Base-by-base conservation (phyloP, 2,797 vertebrate genomes). In the Caiman crocodilus region DNA sequence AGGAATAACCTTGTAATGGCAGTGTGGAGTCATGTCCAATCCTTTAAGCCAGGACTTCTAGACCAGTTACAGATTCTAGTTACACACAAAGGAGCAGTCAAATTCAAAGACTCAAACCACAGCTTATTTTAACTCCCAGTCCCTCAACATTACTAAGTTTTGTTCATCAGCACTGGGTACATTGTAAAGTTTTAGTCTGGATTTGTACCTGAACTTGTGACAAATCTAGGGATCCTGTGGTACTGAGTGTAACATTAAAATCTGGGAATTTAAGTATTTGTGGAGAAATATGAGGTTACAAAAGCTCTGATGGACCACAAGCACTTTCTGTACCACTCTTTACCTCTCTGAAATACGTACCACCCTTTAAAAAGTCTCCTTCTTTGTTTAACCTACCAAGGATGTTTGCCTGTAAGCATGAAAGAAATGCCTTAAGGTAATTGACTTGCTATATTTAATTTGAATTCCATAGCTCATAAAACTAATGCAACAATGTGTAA, bases 401-500 rank as follows among this genome's bases (percentile, higher is more conserved):
- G 79, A 76, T 88, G 60, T 76, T 42, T 87, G 88, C 76, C 82
- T 65, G 1, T 3, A 42, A 93, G 76, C 85, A 69, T 93, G 93
- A 95, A 89, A 91, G 89, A 95, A 89, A 84, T 73, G 65, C 94
- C 82, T 81, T 69, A 89, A 79, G 57, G 23, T 55, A 91, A 79
- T 81, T 79, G 23, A 67, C 76, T 88, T 76, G 85, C 64, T 94
- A 28, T 85, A 85, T 94, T 95, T 94, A 92, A 82, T 94, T 92
- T 84, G 84, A 93, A 91, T 73, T 57, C 92, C 93, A 17, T 89
- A 85, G 63, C 61, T 0, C 1, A 82, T 92, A 87, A 60, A 84
- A 86, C 30, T 82, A 83, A 93, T 89, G 92, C 88, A 92, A 67
- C 92, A 87, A 94, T 76, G 30, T 90, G 76, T 93, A 96, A 91